These are phyloP conservation scores for Taeniopygia guttata DNA, from an alignment of 2,797 vertebrate species.

Conservation along the genomic window DNA sequence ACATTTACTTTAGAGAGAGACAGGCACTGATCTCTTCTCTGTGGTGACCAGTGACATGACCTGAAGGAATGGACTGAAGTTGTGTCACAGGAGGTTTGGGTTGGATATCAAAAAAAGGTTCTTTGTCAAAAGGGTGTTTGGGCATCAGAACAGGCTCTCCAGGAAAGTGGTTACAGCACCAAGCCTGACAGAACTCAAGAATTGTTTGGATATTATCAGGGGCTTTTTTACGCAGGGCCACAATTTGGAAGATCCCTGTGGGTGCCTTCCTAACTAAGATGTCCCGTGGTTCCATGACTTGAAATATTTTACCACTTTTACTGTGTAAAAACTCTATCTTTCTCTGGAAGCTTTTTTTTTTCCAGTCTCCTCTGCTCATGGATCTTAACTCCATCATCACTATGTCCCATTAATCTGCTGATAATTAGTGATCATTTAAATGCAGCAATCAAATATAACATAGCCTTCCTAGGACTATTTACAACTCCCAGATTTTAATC, in stretches of 20 bases:
- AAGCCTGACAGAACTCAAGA: background rate
- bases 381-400: background rate
- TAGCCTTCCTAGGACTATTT: background rate
- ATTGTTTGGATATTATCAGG: background rate
- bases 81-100: background rate
- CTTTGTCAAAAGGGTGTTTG: background rate
- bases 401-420: no score
- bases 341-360: background rate
- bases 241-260: background rate
- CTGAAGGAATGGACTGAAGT: background rate
- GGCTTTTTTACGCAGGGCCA: background rate
- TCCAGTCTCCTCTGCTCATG: background rate
- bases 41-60: background rate
- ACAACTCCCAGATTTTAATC: background rate
- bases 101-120: background rate
- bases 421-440: background rate
- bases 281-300: background rate
- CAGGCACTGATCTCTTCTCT: background rate
- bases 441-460: background rate
- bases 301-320: background rate
- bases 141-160: background rate
- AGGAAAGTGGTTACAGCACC: background rate
- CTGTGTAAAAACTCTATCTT: background rate
- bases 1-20: background rate
- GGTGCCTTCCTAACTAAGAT: background rate